Base-by-base conservation (phyloP, 2,888 invertebrate genomes). In the Melieria picta region DNA sequence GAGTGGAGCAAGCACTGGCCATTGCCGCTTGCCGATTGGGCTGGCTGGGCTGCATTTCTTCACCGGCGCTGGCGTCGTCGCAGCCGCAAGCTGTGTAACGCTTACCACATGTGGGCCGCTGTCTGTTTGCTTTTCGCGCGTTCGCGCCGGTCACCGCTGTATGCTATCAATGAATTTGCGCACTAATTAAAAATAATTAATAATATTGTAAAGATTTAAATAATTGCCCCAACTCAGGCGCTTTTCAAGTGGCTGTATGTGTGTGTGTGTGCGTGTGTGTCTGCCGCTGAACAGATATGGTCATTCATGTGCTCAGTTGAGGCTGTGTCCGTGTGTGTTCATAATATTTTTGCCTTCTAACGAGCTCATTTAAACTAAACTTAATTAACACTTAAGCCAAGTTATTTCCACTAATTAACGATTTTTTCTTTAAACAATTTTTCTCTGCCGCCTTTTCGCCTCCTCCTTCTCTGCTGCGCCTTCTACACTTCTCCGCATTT, bases 321-420 rank as follows among this genome's bases (percentile, higher is more conserved):
- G 30, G 30, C 30, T 30, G 30, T 30, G 30, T 30, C 30, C 30
- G 65, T 60, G 57, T 60, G 48, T 43, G 64, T 63, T 50, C 52
- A 55, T 69, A 70, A 72, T 72, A 73, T 74, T 70, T 75, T 74
- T 75, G 56, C 69, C 58, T 74, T 72, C 69, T 75, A 75, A 75
- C 72, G 74, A 75, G 74, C 75, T 75, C 72, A 72, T 72, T 74
- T 66, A 61, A 76, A 75, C 76, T 74, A 78, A 79, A 78, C 77
- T 79, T 79, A 79, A 79, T 79, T 79, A 78, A 79, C 79, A 79
- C 79, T 78, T 79, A 78, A 78, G 77, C 78, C 78, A 77, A 76
- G 72, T 74, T 77, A 78, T 79, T 79, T 79, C 77, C 77, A 79
- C 78, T 79, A 79, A 79, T 79, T 79, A 79, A 79, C 79, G 77